Base-by-base conservation (phyloP, 2,797 vertebrate genomes). In the Crocidura indochinensis region DNA sequence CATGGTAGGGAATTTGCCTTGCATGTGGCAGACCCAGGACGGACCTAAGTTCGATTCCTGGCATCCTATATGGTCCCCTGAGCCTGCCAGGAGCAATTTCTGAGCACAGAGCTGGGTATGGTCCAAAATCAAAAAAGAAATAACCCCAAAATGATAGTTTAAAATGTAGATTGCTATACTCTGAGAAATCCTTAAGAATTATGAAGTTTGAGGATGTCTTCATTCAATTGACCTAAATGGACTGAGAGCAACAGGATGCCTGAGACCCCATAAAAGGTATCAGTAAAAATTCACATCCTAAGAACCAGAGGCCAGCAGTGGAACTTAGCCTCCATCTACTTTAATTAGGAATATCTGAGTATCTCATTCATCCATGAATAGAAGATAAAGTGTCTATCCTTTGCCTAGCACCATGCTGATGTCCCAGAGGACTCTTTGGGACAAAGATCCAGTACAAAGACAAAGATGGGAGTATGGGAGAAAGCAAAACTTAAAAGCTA, bases 321-420 rank as follows among this genome's bases (percentile, higher is more conserved):
- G 47, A 51, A 24, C 47, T 24, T 24, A 46, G 46, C 4, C 9
- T 17, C 38, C 71, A 62, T 17, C 53, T 26, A 44, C 27, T 44
- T 26, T 29, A n/a, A n/a, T n/a, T n/a, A n/a, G n/a, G n/a, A n/a
- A n/a, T n/a, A n/a, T n/a, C n/a, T n/a, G n/a, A n/a, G n/a, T n/a
- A n/a, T 65, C 87, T 86, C 84, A n/a, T 62, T 82, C 78, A 29
- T 79, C 76, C 84, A 78, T 82, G 83, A 91, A 47, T 84, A 84
- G 77, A 82, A 79, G 64, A 67, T 85, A 80, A 80, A 71, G 17
- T n/a, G 60, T 69, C 67, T 1, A 0, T 53, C 65, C 82, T 89
- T 74, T 69, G 86, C 88, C 91, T 76, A 85, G 87, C 56, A n/a
- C 67, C 10, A 1, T 26, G 38, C 86, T 94, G 90, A 65, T 22